phyloP scores from a whole-genome alignment of 2,888 invertebrate genomes.

The Camponotus fellah region DNA sequence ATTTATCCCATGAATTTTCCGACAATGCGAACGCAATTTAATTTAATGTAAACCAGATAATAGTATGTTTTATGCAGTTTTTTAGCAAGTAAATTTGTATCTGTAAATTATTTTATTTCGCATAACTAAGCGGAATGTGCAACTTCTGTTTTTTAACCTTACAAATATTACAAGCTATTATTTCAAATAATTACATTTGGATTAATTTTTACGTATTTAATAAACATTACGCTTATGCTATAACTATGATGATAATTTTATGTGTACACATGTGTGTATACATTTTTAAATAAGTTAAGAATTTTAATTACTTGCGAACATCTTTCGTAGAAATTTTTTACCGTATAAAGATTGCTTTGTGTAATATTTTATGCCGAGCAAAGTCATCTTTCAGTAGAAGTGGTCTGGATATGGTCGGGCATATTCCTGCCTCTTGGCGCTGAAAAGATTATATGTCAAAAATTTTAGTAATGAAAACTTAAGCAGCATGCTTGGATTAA shows the following conservation, averaged over 20 bases:
- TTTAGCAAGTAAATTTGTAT: background rate
- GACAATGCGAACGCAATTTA: constrained; percentile 17
- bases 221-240: background rate
- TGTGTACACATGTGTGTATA: background rate
- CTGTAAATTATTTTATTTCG: background rate
- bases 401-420: constrained; percentile 20
- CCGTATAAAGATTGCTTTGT: background rate
- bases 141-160: background rate
- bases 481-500: background rate
- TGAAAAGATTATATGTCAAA: background rate
- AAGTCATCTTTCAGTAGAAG: background rate
- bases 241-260: background rate
- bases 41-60: constrained; percentile 10
- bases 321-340: background rate
- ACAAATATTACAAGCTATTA: background rate
- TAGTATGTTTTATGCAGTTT: constrained; percentile 25
- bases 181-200: constrained; percentile 3
- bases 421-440: background rate
- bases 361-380: background rate
- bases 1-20: constrained; percentile 23
- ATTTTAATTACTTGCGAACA: constrained; percentile 7
- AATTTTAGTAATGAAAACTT: background rate
- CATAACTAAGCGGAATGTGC: background rate
- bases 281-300: background rate
- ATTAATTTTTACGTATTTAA: constrained; percentile 1